Percentiles rank a stretch among this genome's conserved stretches.
Conservation (phyloP, 2,888 invertebrate genomes). For the Eilema caniola region DNA sequence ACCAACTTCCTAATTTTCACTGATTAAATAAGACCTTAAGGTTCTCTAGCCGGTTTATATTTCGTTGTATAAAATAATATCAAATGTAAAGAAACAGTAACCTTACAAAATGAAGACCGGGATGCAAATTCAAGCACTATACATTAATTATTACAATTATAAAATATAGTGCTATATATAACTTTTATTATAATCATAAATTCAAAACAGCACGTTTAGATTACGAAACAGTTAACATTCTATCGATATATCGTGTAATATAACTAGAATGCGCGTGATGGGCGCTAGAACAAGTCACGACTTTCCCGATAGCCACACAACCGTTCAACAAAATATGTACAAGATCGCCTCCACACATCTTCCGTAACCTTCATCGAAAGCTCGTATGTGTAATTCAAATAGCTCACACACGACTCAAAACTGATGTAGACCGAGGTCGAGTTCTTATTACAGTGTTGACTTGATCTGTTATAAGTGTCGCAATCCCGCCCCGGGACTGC, state of each 20-base stretch:
- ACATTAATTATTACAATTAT: not conserved
- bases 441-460: slow-evolving; percentile 58
- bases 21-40: no score
- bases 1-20: no score
- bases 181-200: not conserved
- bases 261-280: slow-evolving; percentile 42
- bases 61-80: no score
- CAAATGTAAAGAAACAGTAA: no score
- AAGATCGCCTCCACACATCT: slow-evolving; percentile 45
- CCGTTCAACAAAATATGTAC: slow-evolving; percentile 22
- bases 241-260: slow-evolving; percentile 36
- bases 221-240: slow-evolving; percentile 28
- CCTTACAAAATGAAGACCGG: not conserved
- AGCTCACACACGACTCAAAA: slow-evolving; percentile 69
- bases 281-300: slow-evolving; percentile 52
- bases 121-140: not conserved
- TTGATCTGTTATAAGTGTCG: slow-evolving; percentile 63
- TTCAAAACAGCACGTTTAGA: slow-evolving; percentile 20
- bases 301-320: slow-evolving; percentile 25
- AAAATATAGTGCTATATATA: not conserved
- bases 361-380: slow-evolving; percentile 58
- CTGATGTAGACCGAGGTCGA: slow-evolving; percentile 72
- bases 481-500: slow-evolving; percentile 67
- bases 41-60: no score
- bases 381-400: slow-evolving; percentile 61